phyloP scores from a whole-genome alignment of 2,888 invertebrate genomes.

The Agrotis exclamationis region DNA sequence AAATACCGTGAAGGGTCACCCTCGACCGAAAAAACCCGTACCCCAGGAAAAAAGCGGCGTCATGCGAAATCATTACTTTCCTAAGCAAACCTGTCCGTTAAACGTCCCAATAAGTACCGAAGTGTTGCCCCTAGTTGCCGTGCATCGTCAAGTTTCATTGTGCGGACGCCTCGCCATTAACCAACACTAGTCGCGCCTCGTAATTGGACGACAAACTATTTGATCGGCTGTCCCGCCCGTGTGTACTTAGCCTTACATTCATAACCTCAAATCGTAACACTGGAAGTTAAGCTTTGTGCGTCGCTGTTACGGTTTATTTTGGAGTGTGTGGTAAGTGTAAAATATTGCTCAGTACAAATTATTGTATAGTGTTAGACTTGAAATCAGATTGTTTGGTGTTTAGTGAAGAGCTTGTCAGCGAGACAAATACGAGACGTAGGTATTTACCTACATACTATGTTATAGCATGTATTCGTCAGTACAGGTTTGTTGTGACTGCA shows the following conservation, averaged over 20 bases:
- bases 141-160: conserved; percentile 58
- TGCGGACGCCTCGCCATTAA: conserved; percentile 64
- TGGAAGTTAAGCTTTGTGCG: conserved; percentile 4
- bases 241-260: conserved; percentile 62
- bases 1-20: conserved; percentile 7
- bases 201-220: conserved; percentile 77
- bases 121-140: conserved; percentile 35
- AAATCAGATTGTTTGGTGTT: conserved; percentile 53
- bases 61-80: conserved; percentile 54
- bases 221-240: conserved; percentile 66
- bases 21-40: conserved; percentile 17
- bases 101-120: conserved; percentile 32
- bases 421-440: conserved; percentile 38
- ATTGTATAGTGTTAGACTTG: conserved; percentile 34
- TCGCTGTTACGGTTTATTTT: background rate
- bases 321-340: background rate
- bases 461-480: background rate
- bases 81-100: conserved; percentile 50
- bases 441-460: conserved; percentile 29
- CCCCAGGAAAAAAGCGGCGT: conserved; percentile 35
- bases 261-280: background rate
- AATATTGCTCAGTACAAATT: conserved; percentile 38
- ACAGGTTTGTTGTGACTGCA: conserved; percentile 10
- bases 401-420: conserved; percentile 40
- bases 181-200: conserved; percentile 64